Evolutionary conservation across 2,113 vertebrate genomes (phyloP).

Genomic region (Gyps fulvus): DNA sequence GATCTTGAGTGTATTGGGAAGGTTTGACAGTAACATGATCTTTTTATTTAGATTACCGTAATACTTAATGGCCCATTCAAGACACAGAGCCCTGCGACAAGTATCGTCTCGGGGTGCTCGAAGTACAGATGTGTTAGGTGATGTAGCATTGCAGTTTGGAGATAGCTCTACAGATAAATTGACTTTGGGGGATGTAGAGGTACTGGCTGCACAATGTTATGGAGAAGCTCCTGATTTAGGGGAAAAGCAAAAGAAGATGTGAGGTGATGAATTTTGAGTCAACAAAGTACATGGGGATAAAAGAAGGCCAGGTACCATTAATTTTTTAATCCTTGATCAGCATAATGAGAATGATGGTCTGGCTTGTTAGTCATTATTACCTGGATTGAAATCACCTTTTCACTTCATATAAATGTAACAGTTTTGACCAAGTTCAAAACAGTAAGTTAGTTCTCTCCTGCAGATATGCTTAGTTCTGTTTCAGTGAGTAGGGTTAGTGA

Average conservation of each 20-base stretch:
- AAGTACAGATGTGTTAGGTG: fast-evolving
- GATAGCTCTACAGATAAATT: not conserved
- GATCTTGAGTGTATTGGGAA: not conserved
- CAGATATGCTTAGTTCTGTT: fast-evolving
- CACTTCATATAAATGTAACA: fast-evolving
- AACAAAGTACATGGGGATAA: not conserved
- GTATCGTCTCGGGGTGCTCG: fast-evolving
- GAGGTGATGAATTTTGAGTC: not conserved
- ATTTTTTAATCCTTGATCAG: not conserved
- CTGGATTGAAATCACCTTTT: not conserved
- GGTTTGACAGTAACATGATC: not conserved
- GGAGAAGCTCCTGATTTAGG: not conserved
- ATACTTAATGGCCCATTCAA: fast-evolving
- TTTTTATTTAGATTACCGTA: not conserved
- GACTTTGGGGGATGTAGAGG: fast-evolving
- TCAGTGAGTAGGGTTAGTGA: not conserved
- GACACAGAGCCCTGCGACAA: not conserved
- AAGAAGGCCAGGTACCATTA: not conserved
- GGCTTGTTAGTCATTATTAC: not conserved
- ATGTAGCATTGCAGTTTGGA: not conserved
- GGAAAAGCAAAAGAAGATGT: too few relatives aligned
- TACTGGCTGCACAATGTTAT: fast-evolving
- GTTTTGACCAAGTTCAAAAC: not conserved
- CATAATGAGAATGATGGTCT: not conserved
- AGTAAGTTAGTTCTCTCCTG: not conserved